phyloP scores from a whole-genome alignment of 2,113 vertebrate genomes.

The Cettia cetti region DNA sequence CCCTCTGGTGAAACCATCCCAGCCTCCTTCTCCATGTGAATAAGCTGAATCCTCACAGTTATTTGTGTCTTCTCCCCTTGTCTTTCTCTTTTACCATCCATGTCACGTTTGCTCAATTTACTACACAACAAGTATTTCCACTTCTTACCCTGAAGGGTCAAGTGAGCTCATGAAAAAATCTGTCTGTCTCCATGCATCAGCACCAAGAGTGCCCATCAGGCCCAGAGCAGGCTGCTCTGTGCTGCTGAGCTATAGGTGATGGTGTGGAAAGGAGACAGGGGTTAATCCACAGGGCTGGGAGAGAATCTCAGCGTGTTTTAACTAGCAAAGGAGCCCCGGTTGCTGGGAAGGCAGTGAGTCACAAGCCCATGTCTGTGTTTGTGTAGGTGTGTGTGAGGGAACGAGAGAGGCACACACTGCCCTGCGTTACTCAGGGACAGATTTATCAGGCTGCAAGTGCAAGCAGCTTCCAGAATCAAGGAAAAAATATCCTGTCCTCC shows the following conservation, averaged over 20 bases:
- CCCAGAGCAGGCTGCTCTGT: not conserved
- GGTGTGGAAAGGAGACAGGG: conserved; percentile 52
- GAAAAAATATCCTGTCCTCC: not conserved
- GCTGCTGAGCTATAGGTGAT: not conserved
- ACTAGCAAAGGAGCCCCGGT: conserved; percentile 7
- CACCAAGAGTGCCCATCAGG: conserved; percentile 40
- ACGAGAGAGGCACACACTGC: not conserved
- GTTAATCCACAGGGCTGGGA: conserved; percentile 55
- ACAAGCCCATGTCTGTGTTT: not conserved
- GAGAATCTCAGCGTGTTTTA: conserved; percentile 34
- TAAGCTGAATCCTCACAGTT: not conserved
- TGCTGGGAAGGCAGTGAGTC: conserved; percentile 59
- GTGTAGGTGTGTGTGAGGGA: conserved; percentile 19
- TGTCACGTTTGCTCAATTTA: conserved; percentile 66
- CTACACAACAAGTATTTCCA: conserved; percentile 57
- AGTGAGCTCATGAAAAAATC: conserved; percentile 47
- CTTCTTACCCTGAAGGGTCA: conserved; percentile 63
- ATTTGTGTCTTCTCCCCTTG: conserved; percentile 6
- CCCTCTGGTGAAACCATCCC: not conserved
- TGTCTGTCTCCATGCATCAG: conserved; percentile 47
- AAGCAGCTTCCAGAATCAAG: not conserved
- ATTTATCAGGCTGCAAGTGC: not conserved
- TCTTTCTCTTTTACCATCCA: conserved; percentile 13
- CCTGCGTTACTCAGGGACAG: not conserved
- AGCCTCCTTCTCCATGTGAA: not conserved